Evolutionary conservation across 2,113 vertebrate genomes (phyloP).

Genomic region (Peromyscus polionotus): DNA sequence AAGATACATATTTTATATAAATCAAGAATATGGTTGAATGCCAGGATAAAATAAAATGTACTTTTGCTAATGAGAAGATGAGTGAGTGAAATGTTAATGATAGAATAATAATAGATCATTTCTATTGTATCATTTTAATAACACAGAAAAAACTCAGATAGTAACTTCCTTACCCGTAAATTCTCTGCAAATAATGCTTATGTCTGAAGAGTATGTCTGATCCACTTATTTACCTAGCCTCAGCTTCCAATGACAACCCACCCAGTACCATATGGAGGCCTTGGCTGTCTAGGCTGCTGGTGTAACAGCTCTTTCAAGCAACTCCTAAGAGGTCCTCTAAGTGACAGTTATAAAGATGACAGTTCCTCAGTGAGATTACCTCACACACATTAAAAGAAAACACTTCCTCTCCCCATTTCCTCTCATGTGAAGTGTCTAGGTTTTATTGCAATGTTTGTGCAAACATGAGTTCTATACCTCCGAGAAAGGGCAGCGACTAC

Average conservation of each 20-base stretch:
- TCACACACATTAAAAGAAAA: slow-evolving; percentile 51
- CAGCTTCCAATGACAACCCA: not conserved
- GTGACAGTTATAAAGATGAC: slow-evolving; percentile 22
- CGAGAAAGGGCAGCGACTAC: not conserved
- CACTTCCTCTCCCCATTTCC: not conserved
- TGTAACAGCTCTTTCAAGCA: slow-evolving; percentile 10
- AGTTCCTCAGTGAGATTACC: slow-evolving; percentile 49
- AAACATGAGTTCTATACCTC: slow-evolving; percentile 17
- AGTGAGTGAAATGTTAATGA: slow-evolving; percentile 50
- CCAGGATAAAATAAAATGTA: not conserved
- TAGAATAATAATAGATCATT: not conserved
- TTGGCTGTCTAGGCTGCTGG: not conserved
- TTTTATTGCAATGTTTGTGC: slow-evolving; percentile 47
- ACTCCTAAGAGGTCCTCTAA: not conserved
- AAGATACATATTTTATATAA: slow-evolving; percentile 11
- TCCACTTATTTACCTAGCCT: slow-evolving; percentile 12
- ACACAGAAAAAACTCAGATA: slow-evolving; percentile 34
- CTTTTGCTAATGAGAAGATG: not conserved
- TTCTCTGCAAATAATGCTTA: slow-evolving; percentile 45
- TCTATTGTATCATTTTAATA: slow-evolving; percentile 49
- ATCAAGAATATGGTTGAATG: not conserved
- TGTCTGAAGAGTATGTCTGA: slow-evolving; percentile 37
- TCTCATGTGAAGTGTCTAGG: slow-evolving; percentile 19
- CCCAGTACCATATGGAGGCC: not conserved
- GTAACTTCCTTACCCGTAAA: slow-evolving; percentile 23